Evolutionary conservation across 30 jellyfish, hydroid and myxozoan species (phyloP).

Genomic region (Aurelia aurita complex sp. Pacific): DNA sequence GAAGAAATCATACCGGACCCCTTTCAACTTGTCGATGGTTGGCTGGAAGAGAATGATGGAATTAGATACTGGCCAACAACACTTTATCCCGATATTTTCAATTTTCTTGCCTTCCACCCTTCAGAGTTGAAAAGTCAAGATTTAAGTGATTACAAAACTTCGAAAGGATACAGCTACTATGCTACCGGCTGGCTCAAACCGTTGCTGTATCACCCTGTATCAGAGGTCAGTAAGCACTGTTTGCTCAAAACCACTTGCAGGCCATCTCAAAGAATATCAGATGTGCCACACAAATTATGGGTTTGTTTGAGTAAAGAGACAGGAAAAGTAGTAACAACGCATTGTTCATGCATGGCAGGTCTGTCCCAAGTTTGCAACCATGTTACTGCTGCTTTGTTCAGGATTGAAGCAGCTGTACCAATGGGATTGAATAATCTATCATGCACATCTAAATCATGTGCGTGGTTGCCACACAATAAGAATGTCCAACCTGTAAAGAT

Average conservation of each 20-base stretch:
- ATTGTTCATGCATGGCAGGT: constrained; percentile 72
- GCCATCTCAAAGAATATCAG: constrained; percentile 43
- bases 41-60: constrained; percentile 9
- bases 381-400: constrained; percentile 74
- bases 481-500: constrained; percentile 18
- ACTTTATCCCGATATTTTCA: constrained; percentile 55
- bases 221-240: constrained; percentile 12
- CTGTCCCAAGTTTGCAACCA: constrained; percentile 34
- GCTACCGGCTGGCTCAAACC: constrained; percentile 54
- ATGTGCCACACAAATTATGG: constrained; percentile 66
- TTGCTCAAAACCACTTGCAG: constrained; percentile 32
- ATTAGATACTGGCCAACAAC: not conserved
- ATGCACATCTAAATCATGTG: constrained; percentile 59
- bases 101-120: constrained; percentile 27
- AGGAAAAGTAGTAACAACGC: constrained; percentile 43
- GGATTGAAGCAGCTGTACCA: constrained; percentile 75
- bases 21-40: not conserved
- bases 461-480: constrained; percentile 59
- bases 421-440: constrained; percentile 72
- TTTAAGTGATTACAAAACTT: constrained; percentile 45
- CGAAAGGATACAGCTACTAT: constrained; percentile 64
- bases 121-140: constrained; percentile 22
- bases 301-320: constrained; percentile 15
- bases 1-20: constrained; percentile 3
- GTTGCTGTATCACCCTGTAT: constrained; percentile 6